Percentiles rank a stretch among this genome's conserved stretches.
Conservation (phyloP, 2,888 invertebrate species). For the Tribolium freemani region DNA sequence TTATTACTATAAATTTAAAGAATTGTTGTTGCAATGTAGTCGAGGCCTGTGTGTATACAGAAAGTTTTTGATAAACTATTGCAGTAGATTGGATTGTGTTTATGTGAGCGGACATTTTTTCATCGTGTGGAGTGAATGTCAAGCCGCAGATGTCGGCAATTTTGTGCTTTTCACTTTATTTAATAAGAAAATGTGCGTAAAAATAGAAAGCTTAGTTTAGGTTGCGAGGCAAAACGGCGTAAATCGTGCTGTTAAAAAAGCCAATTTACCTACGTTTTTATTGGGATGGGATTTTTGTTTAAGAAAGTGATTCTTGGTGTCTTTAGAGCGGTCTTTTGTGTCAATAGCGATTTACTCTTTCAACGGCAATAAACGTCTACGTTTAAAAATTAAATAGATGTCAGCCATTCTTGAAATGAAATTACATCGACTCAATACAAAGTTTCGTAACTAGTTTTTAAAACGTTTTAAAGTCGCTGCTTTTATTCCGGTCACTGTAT, state of each 20-base stretch:
- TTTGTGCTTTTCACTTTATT: background rate
- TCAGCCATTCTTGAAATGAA: background rate
- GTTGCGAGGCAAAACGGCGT: background rate
- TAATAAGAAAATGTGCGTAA: background rate
- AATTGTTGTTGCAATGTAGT: no score
- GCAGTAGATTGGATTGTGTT: no score
- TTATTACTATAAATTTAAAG: no score
- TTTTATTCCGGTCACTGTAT: background rate
- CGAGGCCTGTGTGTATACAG: no score
- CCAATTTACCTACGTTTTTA: slow-evolving; percentile 14
- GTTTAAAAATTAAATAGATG: slow-evolving; percentile 28
- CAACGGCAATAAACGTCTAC: slow-evolving; percentile 14
- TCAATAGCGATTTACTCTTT: slow-evolving; percentile 18
- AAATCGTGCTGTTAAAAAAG: slow-evolving; percentile 11
- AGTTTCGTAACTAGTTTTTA: background rate
- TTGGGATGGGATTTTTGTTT: slow-evolving; percentile 26
- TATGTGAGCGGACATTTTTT: no score
- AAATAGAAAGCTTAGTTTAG: background rate
- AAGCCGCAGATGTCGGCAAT: background rate
- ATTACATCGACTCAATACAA: background rate
- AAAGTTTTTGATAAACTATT: no score
- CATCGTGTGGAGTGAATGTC: background rate
- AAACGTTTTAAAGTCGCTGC: background rate
- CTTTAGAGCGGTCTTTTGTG: slow-evolving; percentile 14
- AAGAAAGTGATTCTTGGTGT: slow-evolving; percentile 8